These are phyloP conservation scores for Aethina tumida DNA, from an alignment of 1,140 invertebrate genomes.

Conservation along the genomic window DNA sequence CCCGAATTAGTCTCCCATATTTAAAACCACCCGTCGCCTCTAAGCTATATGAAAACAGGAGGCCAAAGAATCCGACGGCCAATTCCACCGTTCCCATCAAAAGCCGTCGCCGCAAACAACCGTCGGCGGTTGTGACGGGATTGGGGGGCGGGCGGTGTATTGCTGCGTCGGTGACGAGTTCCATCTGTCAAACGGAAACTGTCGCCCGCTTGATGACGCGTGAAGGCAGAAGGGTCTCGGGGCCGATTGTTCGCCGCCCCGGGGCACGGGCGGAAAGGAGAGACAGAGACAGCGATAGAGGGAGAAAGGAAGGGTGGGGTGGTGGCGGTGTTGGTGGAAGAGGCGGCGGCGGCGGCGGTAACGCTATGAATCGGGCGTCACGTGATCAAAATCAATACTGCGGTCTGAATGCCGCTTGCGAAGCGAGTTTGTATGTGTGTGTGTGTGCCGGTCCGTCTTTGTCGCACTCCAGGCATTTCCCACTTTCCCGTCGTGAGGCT, in stretches of 20 bases:
- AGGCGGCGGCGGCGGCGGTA: constrained; percentile 5
- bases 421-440: no score
- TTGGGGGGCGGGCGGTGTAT: background rate
- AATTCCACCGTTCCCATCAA: no score
- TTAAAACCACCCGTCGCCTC: no score
- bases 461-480: no score
- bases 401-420: constrained; percentile 14
- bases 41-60: no score
- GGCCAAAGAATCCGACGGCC: no score
- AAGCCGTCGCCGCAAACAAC: no score
- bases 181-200: constrained; percentile 18
- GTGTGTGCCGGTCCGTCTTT: no score
- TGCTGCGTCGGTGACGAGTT: constrained; percentile 7
- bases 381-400: constrained; percentile 24
- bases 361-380: no score
- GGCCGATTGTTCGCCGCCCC: background rate
- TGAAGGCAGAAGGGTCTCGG: constrained; percentile 1
- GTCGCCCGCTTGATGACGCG: constrained; percentile 14
- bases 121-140: background rate
- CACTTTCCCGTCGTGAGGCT: no score
- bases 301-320: background rate
- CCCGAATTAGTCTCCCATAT: no score
- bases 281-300: background rate
- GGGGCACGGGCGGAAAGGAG: background rate
- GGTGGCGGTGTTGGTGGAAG: constrained; percentile 7